Evolutionary conservation across 2,113 vertebrate species (phyloP).

Genomic region (Heterochromis multidens): DNA sequence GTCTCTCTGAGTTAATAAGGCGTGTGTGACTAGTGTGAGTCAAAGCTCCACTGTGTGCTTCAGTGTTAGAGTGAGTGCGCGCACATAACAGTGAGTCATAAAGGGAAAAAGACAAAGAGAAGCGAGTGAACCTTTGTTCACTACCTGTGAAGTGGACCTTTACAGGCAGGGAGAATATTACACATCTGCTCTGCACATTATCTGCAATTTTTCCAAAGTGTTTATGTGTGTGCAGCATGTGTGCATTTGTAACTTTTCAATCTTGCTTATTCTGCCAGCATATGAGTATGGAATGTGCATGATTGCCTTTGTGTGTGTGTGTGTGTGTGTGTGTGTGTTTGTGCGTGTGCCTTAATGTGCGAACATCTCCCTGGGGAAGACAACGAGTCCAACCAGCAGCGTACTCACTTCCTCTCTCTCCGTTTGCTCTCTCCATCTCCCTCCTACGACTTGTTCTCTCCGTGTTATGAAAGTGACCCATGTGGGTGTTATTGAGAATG

Average conservation of each 20-base stretch:
- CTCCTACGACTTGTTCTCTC: slow-evolving; percentile 72
- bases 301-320: not conserved
- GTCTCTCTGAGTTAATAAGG: slow-evolving; percentile 61
- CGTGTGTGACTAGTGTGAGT: slow-evolving; percentile 28
- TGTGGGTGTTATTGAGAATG: slow-evolving; percentile 75
- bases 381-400: slow-evolving; percentile 61
- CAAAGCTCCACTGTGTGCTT: slow-evolving; percentile 21
- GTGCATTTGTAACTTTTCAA: slow-evolving; percentile 5
- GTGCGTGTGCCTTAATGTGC: slow-evolving; percentile 27
- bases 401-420: slow-evolving; percentile 59
- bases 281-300: not conserved
- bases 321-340: not conserved
- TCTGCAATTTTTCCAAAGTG: slow-evolving; percentile 3
- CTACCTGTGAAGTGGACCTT: slow-evolving; percentile 53
- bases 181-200: slow-evolving; percentile 22
- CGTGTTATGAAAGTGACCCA: slow-evolving; percentile 77
- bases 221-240: not conserved
- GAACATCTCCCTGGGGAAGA: slow-evolving; percentile 47
- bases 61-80: not conserved
- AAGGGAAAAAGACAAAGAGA: slow-evolving; percentile 26
- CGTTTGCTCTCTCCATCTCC: slow-evolving; percentile 58
- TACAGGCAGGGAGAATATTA: slow-evolving; percentile 4
- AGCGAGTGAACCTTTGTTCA: slow-evolving; percentile 43
- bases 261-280: slow-evolving; percentile 30
- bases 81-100: slow-evolving; percentile 37